Percentiles rank a stretch among this genome's conserved stretches.
Evolutionary conservation across 2,113 vertebrate species (phyloP).

Genomic region (Myiopsitta monachus): DNA sequence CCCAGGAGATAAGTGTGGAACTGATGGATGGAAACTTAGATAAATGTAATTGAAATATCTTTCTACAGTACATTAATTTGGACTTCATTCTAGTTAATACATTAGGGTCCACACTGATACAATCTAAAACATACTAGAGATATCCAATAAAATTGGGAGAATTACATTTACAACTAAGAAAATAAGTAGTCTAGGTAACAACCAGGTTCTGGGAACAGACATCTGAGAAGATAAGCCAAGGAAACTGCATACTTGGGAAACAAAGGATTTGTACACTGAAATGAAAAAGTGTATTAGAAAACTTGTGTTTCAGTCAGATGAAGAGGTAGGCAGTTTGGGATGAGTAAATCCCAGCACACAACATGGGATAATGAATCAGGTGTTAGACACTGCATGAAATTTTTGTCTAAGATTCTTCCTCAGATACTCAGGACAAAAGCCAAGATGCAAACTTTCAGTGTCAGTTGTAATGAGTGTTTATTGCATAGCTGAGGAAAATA

Average conservation of each 20-base stretch:
- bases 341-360: not conserved
- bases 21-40: not conserved
- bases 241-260: not conserved
- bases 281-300: not conserved
- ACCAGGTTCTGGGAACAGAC: not conserved
- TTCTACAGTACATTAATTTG: not conserved
- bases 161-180: not conserved
- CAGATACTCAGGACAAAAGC: not conserved
- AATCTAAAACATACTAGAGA: not conserved
- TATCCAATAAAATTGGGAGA: not conserved
- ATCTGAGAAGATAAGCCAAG: not conserved
- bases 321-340: not conserved
- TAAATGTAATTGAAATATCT: not conserved
- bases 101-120: not conserved
- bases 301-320: not conserved
- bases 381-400: not conserved
- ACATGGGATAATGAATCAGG: not conserved
- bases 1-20: not conserved
- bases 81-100: not conserved
- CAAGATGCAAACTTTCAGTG: not conserved
- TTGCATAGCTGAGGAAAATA: not conserved
- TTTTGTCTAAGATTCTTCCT: not conserved
- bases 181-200: not conserved
- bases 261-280: not conserved
- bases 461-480: not conserved